A percentile compares a stretch with the other conserved stretches of the same genome.
These are phyloP conservation scores for Pseudococcus jackbeardsleyi DNA, from an alignment of 2,888 invertebrate genomes.

Conservation along the genomic window DNA sequence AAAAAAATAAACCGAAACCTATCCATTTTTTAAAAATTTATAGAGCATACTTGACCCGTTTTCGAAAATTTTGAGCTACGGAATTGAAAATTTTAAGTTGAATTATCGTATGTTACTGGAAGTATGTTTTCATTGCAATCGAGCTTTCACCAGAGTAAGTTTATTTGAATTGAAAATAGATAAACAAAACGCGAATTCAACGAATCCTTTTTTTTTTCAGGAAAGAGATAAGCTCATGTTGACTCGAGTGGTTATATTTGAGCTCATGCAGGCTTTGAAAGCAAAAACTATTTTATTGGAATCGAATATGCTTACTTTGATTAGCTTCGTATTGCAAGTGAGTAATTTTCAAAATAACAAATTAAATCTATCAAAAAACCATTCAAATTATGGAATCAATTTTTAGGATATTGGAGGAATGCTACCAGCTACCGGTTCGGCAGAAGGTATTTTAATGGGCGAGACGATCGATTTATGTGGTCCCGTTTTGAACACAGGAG, in stretches of 20 bases:
- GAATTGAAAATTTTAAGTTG: constrained; percentile 89
- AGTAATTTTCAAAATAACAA: constrained; percentile 65
- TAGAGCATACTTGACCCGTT: constrained; percentile 93
- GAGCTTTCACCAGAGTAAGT: constrained; percentile 84
- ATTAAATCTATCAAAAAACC: too few relatives aligned
- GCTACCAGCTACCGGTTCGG: constrained; percentile 75
- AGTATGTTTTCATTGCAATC: constrained; percentile 89
- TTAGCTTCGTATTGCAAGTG: constrained; percentile 88
- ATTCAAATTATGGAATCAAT: constrained; percentile 2
- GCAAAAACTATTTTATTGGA: constrained; percentile 96
- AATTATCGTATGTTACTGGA: constrained; percentile 86
- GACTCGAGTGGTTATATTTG: constrained; percentile 91
- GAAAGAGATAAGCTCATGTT: constrained; percentile 95
- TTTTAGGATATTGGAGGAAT: constrained; percentile 87
- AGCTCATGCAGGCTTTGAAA: constrained; percentile 94
- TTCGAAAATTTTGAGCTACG: constrained; percentile 92
- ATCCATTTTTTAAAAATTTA: background rate
- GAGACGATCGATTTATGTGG: constrained; percentile 70
- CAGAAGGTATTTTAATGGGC: constrained; percentile 36
- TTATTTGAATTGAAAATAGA: background rate
- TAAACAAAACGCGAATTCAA: too few relatives aligned
- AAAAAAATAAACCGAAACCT: background rate
- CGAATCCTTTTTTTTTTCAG: constrained; percentile 69
- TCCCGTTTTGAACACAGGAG: constrained; percentile 78
- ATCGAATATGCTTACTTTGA: constrained; percentile 90